These are phyloP conservation scores for Brachirus orientalis DNA, from an alignment of 2,113 vertebrate genomes.

Conservation along the genomic window DNA sequence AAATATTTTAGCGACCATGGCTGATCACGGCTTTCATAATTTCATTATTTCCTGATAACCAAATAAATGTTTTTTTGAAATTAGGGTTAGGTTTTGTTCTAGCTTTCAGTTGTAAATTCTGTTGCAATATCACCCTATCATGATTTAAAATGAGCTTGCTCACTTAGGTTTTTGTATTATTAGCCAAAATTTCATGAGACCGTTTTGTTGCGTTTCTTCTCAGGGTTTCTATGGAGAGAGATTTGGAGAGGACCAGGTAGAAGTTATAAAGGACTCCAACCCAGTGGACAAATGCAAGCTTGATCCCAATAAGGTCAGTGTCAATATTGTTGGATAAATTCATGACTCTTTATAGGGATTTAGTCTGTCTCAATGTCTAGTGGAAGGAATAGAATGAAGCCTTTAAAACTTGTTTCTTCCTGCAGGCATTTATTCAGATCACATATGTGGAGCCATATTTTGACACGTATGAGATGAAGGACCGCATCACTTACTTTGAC, in stretches of 20 bases:
- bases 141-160: no score
- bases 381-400: no score
- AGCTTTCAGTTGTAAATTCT: no score
- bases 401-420: neutral
- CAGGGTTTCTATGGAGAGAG: conserved; percentile 97
- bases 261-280: conserved; percentile 99
- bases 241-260: conserved; percentile 95
- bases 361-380: neutral
- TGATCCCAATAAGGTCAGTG: conserved; percentile 92
- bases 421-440: conserved; percentile 96
- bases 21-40: no score
- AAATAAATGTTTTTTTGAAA: no score
- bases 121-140: no score
- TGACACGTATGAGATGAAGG: conserved; percentile 98
- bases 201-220: conserved; percentile 10
- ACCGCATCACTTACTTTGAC: conserved; percentile 98
- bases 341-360: no score
- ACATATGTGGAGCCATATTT: conserved; percentile 98
- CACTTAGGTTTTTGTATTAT: no score
- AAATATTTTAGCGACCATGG: no score
- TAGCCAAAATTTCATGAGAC: no score
- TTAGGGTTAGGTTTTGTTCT: no score
- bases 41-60: no score
- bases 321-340: neutral
- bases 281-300: conserved; percentile 98